These are phyloP conservation scores for Acholoe squamosa DNA, from an alignment of 2,888 invertebrate species.

Conservation along the genomic window DNA sequence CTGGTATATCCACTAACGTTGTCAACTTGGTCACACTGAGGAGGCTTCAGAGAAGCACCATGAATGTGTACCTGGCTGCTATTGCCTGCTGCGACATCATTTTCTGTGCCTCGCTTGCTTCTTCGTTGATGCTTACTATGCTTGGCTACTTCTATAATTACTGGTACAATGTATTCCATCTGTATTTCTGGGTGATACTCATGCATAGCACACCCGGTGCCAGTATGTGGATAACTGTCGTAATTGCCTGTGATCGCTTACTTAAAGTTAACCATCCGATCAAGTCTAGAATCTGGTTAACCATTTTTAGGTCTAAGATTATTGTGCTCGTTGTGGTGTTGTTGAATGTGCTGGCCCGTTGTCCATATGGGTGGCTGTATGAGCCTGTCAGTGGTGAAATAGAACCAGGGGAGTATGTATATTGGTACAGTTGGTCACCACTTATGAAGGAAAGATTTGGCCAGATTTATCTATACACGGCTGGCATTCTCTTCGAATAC, in stretches of 20 bases:
- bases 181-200: slow-evolving; percentile 18
- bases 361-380: not conserved
- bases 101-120: not conserved
- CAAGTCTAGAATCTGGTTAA: not conserved
- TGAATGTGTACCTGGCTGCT: not conserved
- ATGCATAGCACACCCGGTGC: not conserved
- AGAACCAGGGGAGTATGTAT: not conserved
- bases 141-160: not conserved
- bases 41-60: not conserved
- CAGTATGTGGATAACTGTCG: not conserved
- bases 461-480: not conserved
- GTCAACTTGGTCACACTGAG: not conserved
- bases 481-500: not conserved
- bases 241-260: not conserved
- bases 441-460: not conserved
- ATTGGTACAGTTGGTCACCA: slow-evolving; percentile 16
- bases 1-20: not conserved
- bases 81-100: not conserved
- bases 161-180: not conserved
- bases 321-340: not conserved
- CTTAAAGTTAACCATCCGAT: not conserved
- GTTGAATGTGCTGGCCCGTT: not conserved
- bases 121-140: not conserved
- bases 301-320: not conserved
- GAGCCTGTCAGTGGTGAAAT: not conserved